Evolutionary conservation across 2,888 invertebrate genomes (phyloP), one percentile per base, ranked within the genome.

Genomic region (Crioceris asparagi): DNA sequence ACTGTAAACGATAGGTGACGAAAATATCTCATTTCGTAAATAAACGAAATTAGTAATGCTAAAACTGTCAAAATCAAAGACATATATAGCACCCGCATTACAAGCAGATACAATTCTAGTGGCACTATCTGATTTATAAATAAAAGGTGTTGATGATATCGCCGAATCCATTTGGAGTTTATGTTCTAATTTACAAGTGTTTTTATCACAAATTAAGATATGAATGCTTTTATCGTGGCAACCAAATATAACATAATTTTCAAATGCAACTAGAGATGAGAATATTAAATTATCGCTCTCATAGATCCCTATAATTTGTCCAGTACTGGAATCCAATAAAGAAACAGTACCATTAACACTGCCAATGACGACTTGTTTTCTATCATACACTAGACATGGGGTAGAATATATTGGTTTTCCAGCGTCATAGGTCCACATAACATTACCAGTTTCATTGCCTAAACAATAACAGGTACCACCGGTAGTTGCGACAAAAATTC

Each of bases 151-250:
- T 2, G 83, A 69, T 54, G 79, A 83, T 19, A 85, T 70, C 5
- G 76, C 66, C 1, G 75, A 71, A 16, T 70, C 62, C n/a, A 79
- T 51, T 36, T 64, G 50, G 2, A 68, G 54, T 52, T 69, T 74
- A 74, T 79, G 32, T 6, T 39, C 18, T 18, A 46, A 80, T 33
- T 61, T 58, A 41, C 41, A 44, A 31, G 56, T 57, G 36, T 64
- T 60, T 45, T 67, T 61, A 7, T 62, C 45, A 29, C 50, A 40
- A 46, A 63, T 55, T 18, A 86, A 52, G 45, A 76, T 72, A 60
- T 86, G 83, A 0, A 87, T 57, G 52, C 66, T 61, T 34, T 70
- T 70, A 61, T 87, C 80, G 53, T 84, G 79, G 50, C 82, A 83
- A 10, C 85, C 84, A 59, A 85, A 78, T 29, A 71, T 56, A 34